Evolutionary conservation across 2,888 invertebrate genomes (phyloP).

Genomic region (Drosophila dives): DNA sequence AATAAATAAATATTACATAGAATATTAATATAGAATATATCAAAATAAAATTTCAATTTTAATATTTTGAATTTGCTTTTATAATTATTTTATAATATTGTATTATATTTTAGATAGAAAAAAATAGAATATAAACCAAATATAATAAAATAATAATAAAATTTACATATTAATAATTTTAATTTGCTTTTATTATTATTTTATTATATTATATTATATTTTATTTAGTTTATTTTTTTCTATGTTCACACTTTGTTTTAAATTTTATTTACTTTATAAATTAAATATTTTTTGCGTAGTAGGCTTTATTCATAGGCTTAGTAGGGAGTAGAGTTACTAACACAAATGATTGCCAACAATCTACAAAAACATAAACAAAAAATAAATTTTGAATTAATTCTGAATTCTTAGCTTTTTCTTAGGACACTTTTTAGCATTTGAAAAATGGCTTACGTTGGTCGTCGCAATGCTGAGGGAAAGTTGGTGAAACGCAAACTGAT

Average conservation of each 20-base stretch:
- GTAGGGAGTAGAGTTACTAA: slow-evolving; percentile 5
- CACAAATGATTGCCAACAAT: slow-evolving; percentile 32
- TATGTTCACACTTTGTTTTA: background rate
- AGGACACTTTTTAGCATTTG: slow-evolving; percentile 14
- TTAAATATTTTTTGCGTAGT: background rate
- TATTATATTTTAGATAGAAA: no score
- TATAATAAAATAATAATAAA: no score
- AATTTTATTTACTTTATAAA: background rate
- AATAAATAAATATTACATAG: background rate
- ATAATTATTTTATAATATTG: no score
- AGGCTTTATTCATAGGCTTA: slow-evolving; percentile 7
- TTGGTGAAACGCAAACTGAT: slow-evolving; percentile 55
- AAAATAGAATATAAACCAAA: no score
- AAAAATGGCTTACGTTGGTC: slow-evolving; percentile 59
- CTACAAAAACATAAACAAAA: slow-evolving; percentile 25
- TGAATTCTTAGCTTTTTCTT: slow-evolving; percentile 5
- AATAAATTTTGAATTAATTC: slow-evolving; percentile 6
- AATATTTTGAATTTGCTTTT: no score
- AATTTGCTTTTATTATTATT: background rate
- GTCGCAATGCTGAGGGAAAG: slow-evolving; percentile 52
- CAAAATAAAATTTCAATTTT: no score
- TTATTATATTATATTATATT: background rate
- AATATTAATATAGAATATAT: no score
- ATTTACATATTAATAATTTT: no score
- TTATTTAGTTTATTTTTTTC: background rate